Evolutionary conservation across 1,140 invertebrate genomes (phyloP).

Genomic region (Ganaspis sp.): DNA sequence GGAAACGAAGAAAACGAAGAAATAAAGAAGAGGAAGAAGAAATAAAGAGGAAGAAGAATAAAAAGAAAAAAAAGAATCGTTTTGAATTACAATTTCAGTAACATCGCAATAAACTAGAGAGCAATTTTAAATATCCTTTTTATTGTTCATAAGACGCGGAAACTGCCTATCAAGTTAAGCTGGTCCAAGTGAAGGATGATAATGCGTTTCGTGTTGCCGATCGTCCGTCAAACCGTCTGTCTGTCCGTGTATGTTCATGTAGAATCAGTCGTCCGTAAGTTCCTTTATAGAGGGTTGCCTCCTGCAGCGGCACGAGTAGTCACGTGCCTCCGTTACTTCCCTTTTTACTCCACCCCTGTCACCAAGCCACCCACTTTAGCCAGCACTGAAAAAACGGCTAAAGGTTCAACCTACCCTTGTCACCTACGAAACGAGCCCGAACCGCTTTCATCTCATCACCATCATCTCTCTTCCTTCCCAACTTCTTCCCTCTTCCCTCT

Average conservation of each 20-base stretch:
- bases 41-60: no score
- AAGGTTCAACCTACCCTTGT: slow-evolving; percentile 52
- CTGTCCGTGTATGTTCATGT: slow-evolving; percentile 41
- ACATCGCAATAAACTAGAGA: no score
- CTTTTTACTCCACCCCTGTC: slow-evolving; percentile 59
- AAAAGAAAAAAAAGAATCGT: no score
- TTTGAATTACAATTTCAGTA: no score
- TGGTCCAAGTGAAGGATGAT: slow-evolving; percentile 41
- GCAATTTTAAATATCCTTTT: no score
- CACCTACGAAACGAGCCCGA: slow-evolving; percentile 46
- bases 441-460: slow-evolving; percentile 49
- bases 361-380: slow-evolving; percentile 68
- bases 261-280: slow-evolving; percentile 43
- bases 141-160: not conserved
- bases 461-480: slow-evolving; percentile 26
- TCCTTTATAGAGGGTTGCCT: slow-evolving; percentile 58
- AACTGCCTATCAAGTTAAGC: not conserved
- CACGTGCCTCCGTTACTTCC: slow-evolving; percentile 62
- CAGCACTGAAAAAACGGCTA: slow-evolving; percentile 47
- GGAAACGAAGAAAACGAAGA: no score
- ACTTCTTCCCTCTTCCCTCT: not conserved
- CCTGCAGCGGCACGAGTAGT: slow-evolving; percentile 62
- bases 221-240: slow-evolving; percentile 51
- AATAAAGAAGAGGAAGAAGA: no score
- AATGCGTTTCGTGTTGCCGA: slow-evolving; percentile 55